Conservation (phyloP, 2,888 invertebrate genomes). For the Trisateles emortualis region DNA sequence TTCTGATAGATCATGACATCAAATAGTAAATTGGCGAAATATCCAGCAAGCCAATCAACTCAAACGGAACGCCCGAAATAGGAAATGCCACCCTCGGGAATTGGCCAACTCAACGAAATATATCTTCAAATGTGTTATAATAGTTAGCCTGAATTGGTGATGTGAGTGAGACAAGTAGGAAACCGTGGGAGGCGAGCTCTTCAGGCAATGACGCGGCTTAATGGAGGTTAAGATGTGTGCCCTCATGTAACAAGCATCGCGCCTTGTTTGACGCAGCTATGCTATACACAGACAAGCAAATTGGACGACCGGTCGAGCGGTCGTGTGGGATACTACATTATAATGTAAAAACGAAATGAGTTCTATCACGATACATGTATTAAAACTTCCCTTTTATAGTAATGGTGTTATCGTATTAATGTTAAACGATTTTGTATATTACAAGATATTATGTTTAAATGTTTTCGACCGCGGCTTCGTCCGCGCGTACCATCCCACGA, state of each 20-base stretch:
- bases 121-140: conserved; percentile 58
- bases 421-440: conserved; percentile 20
- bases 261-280: conserved; percentile 71
- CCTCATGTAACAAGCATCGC: conserved; percentile 74
- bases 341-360: conserved; percentile 30
- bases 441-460: conserved; percentile 13
- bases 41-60: conserved; percentile 46
- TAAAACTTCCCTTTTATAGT: conserved; percentile 4
- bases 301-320: conserved; percentile 60
- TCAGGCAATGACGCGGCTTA: conserved; percentile 74
- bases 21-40: conserved; percentile 28
- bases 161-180: conserved; percentile 65
- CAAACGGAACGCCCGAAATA: conserved; percentile 37
- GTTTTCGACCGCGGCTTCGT: too few relatives aligned
- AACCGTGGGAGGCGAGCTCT: conserved; percentile 74
- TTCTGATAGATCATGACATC: conserved; percentile 25
- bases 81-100: conserved; percentile 59
- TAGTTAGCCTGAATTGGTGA: conserved; percentile 71
- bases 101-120: conserved; percentile 50
- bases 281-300: conserved; percentile 57
- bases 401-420: conserved; percentile 8
- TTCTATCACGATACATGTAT: conserved; percentile 11
- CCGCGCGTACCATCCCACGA: too few relatives aligned
- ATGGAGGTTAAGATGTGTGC: conserved; percentile 84
- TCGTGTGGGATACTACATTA: conserved; percentile 34